Conservation (phyloP, 2,888 invertebrate genomes). For the Ischnura elegans region DNA sequence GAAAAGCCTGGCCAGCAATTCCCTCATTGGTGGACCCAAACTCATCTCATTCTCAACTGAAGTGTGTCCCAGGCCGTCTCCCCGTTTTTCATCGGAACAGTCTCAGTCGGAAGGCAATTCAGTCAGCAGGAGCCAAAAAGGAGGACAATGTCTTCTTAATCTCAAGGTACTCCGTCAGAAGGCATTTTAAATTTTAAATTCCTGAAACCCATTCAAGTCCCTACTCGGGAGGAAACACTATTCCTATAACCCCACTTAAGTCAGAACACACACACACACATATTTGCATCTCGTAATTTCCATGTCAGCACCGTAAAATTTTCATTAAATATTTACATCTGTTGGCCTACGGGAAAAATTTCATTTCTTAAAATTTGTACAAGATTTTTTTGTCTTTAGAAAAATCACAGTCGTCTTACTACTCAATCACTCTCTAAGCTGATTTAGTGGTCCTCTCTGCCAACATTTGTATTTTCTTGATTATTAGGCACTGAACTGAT, state of each 20-base stretch:
- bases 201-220: not conserved
- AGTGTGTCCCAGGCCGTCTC: conserved; percentile 44
- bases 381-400: not conserved
- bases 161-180: not conserved
- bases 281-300: not conserved
- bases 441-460: not conserved
- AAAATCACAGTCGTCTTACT: not conserved
- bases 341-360: not conserved
- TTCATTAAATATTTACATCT: not conserved
- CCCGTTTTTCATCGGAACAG: conserved; percentile 28
- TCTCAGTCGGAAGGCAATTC: not conserved
- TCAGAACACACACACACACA: not conserved
- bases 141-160: conserved; percentile 36
- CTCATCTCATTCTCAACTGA: conserved; percentile 35
- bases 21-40: conserved; percentile 32
- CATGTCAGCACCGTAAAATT: not conserved
- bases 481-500: not conserved
- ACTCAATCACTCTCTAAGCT: not conserved
- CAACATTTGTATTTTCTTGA: not conserved
- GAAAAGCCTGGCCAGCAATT: not conserved
- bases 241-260: no score
- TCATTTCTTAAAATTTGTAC: not conserved
- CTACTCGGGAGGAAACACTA: not conserved
- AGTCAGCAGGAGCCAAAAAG: not conserved
- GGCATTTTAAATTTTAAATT: not conserved